Percentiles rank a stretch among this genome's conserved stretches.
Conservation (phyloP, 1,140 invertebrate genomes). For the Lepidurus apus region DNA sequence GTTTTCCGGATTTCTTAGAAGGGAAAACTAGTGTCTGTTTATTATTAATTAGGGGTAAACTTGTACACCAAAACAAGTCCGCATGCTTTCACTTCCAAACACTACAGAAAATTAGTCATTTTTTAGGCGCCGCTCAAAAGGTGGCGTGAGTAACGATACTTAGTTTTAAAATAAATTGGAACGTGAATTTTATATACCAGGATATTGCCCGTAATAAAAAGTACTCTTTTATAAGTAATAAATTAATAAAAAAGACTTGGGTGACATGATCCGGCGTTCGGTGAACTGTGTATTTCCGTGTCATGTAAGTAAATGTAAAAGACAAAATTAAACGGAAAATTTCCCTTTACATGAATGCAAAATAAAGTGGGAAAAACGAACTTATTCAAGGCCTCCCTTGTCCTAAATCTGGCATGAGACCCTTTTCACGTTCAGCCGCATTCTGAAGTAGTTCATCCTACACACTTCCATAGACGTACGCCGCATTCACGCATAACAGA, state of each 20-base stretch:
- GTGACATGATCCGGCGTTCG: background rate
- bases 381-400: background rate
- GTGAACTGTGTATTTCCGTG: conserved; percentile 20
- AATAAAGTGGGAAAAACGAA: conserved; percentile 23
- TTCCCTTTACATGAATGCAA: conserved; percentile 16
- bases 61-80: background rate
- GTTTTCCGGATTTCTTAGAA: too few species aligned
- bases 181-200: too few species aligned
- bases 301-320: conserved; percentile 24
- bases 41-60: too few species aligned
- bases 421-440: conserved; percentile 8
- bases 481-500: conserved; percentile 17
- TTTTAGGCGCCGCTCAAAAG: background rate
- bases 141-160: background rate
- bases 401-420: conserved; percentile 21
- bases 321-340: background rate
- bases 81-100: background rate
- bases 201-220: background rate
- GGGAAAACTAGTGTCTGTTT: too few species aligned
- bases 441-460: background rate
- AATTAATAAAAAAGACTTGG: background rate
- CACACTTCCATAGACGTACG: background rate
- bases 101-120: background rate
- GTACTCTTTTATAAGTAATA: background rate
- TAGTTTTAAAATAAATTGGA: too few species aligned